phyloP scores from a whole-genome alignment of 2,888 invertebrate genomes.

The Octodonta nipae region DNA sequence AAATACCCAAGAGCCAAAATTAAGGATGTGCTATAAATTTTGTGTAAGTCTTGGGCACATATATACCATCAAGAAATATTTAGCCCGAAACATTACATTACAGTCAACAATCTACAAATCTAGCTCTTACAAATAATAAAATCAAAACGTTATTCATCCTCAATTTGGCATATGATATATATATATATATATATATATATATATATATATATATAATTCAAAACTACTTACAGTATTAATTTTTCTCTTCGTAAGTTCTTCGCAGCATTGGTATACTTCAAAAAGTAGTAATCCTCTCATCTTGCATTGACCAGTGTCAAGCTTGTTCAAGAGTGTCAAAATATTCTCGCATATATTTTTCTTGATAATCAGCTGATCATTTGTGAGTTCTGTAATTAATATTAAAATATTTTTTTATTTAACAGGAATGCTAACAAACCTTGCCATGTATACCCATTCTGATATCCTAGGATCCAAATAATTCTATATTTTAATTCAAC shows the following conservation, averaged over 20 bases:
- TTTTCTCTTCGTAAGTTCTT: conserved; percentile 13
- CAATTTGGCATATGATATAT: too few relatives aligned
- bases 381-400: conserved; percentile 42
- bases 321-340: conserved; percentile 41
- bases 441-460: conserved; percentile 42
- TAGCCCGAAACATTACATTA: too few relatives aligned
- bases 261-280: conserved; percentile 22
- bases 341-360: conserved; percentile 48
- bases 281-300: conserved; percentile 31
- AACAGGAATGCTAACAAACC: conserved; percentile 33
- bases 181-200: too few relatives aligned
- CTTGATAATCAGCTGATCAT: conserved; percentile 44
- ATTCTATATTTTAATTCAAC: conserved; percentile 50
- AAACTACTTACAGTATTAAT: conserved; percentile 9
- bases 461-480: conserved; percentile 47
- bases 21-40: too few relatives aligned
- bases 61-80: too few relatives aligned
- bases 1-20: too few relatives aligned
- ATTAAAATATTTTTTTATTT: conserved; percentile 2
- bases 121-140: too few relatives aligned
- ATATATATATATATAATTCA: too few relatives aligned
- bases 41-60: too few relatives aligned
- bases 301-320: conserved; percentile 41
- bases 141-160: too few relatives aligned
- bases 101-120: too few relatives aligned